phyloP scores from a whole-genome alignment of 1,140 invertebrate species.

The Bathynomus jamesi region DNA sequence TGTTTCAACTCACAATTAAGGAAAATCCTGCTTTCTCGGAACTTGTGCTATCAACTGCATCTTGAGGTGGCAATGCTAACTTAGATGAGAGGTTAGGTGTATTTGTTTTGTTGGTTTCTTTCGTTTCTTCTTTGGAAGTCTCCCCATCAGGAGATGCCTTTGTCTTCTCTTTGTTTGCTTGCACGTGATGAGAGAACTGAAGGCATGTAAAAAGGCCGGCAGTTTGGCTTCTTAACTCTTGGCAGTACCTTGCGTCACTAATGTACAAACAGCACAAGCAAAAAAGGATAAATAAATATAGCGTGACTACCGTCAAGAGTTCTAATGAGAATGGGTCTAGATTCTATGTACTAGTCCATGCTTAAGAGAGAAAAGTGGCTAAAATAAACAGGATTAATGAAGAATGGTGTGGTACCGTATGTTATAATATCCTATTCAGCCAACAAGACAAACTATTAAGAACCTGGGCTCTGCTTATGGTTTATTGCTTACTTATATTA shows the following conservation, averaged over 20 bases:
- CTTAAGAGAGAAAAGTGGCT: too few species aligned
- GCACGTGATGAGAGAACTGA: slow-evolving; percentile 25
- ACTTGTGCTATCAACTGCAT: not conserved
- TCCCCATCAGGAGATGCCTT: slow-evolving; percentile 1
- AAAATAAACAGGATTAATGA: too few species aligned
- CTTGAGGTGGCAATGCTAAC: not conserved
- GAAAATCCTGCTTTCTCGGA: not conserved
- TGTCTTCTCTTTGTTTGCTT: not conserved
- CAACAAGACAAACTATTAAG: too few species aligned
- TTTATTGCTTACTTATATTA: too few species aligned
- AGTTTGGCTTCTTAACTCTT: slow-evolving; percentile 26
- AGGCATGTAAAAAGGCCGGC: slow-evolving; percentile 36
- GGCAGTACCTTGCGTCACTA: slow-evolving; percentile 25
- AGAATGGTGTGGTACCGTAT: too few species aligned
- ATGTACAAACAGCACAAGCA: slow-evolving; percentile 1
- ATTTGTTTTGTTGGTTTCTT: slow-evolving; percentile 4
- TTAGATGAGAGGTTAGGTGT: not conserved
- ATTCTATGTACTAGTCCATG: too few species aligned
- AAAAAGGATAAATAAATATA: too few species aligned
- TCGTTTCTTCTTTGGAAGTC: slow-evolving; percentile 2
- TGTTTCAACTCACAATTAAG: not conserved
- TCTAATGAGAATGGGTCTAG: too few species aligned
- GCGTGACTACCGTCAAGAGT: too few species aligned
- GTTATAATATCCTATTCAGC: too few species aligned
- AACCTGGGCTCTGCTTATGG: too few species aligned